Conservation (phyloP, 1,140 invertebrate genomes). For the Lasaia peninsularis region DNA sequence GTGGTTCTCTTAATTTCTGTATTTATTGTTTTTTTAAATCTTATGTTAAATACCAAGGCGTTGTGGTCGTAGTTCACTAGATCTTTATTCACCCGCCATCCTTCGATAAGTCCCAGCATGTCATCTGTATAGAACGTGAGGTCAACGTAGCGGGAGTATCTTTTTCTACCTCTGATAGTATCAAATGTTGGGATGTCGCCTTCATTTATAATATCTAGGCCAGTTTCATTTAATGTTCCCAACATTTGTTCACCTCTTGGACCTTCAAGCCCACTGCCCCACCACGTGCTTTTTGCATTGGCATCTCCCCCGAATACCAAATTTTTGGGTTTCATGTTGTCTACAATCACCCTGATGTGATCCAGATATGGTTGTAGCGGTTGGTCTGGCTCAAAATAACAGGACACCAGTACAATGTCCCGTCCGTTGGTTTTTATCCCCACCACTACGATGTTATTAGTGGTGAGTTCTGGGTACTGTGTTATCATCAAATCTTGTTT, state of each 20-base stretch:
- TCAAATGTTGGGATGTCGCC: slow-evolving; percentile 26
- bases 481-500: neutral
- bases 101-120: neutral
- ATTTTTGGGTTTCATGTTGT: neutral
- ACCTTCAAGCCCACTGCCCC: slow-evolving; percentile 22
- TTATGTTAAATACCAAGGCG: slow-evolving; percentile 13
- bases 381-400: neutral
- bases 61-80: slow-evolving; percentile 19
- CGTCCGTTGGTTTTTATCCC: too few species aligned
- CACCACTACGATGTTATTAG: too few species aligned
- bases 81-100: slow-evolving; percentile 3
- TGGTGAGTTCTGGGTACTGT: neutral
- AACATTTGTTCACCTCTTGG: slow-evolving; percentile 14
- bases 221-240: slow-evolving; percentile 15
- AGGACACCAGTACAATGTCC: neutral
- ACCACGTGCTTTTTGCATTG: too few species aligned
- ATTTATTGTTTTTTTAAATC: slow-evolving; percentile 4
- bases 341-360: slow-evolving; percentile 6
- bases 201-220: slow-evolving; percentile 21
- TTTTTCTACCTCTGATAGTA: slow-evolving; percentile 17
- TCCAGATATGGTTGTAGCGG: slow-evolving; percentile 18
- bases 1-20: slow-evolving; percentile 11
- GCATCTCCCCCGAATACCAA: slow-evolving; percentile 26
- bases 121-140: slow-evolving; percentile 12
- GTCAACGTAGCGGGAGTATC: slow-evolving; percentile 19